Base-by-base conservation (phyloP, 2,797 vertebrate species). In the Alfaro cultratus region DNA sequence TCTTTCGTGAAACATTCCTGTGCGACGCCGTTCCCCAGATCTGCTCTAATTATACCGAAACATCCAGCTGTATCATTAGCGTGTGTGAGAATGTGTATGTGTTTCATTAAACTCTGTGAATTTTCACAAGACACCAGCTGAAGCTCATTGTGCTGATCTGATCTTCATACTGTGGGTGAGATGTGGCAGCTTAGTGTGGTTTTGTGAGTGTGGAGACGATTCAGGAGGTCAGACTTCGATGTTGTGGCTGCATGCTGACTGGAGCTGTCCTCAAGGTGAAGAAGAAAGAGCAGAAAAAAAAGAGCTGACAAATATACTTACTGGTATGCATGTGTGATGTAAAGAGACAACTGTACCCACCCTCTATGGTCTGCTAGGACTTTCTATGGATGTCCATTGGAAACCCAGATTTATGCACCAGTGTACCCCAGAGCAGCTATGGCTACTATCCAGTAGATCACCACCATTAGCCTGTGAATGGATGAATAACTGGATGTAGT, bases 21-120 rank as follows among this genome's bases (percentile, higher is more conserved):
- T 41, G 36, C 10, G 1, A 68, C 36, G 36, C 21, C 2, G 36
- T 68, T 41, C 18, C 36, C 64, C 10, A 26, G 36, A 68, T 68
- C 21, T 23, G 64, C 21, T 26, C 21, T 23, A 68, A 68, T 39
- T 68, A 68, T 34, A 68, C 64, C 1, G 10, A 41, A 26, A 41
- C 64, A 41, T 68, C 36, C 64, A 41, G 64, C 79, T 83, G 78
- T 74, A 79, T 68, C 36, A 68, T 71, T 75, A 39, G 39, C 76
- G 67, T 77, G 75, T 41, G 15, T 57, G 72, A 39, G 26, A 47
- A 70, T 80, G 76, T 70, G 82, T 82, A 71, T 74, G 82, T 74
- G 82, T 74, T 86, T 90, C 83, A 88, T 88, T 86, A 86, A 89
- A 80, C 77, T 43, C 76, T 79, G 53, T 57, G 67, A 84, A 81